phyloP scores from a whole-genome alignment of 1,140 invertebrate genomes.

The Homalodisca vitripennis region DNA sequence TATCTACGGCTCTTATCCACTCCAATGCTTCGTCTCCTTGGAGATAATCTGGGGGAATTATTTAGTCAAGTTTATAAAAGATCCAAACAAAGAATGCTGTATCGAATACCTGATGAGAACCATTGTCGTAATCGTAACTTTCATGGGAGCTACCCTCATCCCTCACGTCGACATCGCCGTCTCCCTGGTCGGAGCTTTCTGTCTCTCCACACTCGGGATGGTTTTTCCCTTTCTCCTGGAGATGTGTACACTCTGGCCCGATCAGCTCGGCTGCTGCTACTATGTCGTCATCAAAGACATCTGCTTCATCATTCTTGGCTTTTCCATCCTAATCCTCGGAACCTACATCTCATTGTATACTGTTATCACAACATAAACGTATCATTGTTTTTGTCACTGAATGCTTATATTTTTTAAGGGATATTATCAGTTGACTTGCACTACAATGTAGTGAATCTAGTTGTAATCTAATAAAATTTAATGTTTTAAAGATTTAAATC shows the following conservation, averaged over 20 bases:
- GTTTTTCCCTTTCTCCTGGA: slow-evolving; percentile 20
- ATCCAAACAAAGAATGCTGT: slow-evolving; percentile 47
- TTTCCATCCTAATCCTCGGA: slow-evolving; percentile 15
- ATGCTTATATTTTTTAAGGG: no score
- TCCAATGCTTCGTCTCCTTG: slow-evolving; percentile 87
- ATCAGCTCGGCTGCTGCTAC: not conserved
- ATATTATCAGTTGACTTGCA: no score
- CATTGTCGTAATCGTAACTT: slow-evolving; percentile 65
- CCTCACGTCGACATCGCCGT: slow-evolving; percentile 65
- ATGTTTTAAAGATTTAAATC: no score
- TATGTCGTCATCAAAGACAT: slow-evolving; percentile 15
- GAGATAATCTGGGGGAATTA: slow-evolving; percentile 80
- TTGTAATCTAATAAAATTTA: no score
- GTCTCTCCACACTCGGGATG: slow-evolving; percentile 17
- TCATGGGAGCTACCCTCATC: slow-evolving; percentile 69
- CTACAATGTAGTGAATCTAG: no score
- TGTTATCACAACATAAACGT: no score
- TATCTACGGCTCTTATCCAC: slow-evolving; percentile 77
- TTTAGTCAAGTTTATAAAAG: slow-evolving; percentile 46
- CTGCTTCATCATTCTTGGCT: slow-evolving; percentile 5
- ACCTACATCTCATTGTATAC: not conserved
- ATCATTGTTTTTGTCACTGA: no score
- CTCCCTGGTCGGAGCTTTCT: slow-evolving; percentile 26
- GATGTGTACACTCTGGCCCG: not conserved
- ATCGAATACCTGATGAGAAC: slow-evolving; percentile 67